Evolutionary conservation across 2,888 invertebrate species (phyloP).

Genomic region (Uloborus plumipes): DNA sequence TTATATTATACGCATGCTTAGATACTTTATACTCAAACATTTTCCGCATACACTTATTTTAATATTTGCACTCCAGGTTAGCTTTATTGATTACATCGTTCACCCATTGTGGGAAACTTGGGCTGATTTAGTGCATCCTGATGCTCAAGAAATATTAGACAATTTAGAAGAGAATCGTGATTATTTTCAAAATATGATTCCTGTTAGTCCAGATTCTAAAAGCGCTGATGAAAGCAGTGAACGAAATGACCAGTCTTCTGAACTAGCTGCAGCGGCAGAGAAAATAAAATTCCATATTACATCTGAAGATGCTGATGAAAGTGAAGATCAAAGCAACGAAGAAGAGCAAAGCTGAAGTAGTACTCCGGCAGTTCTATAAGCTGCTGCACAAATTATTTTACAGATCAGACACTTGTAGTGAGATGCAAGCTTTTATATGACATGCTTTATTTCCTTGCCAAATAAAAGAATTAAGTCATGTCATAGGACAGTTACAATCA

Average conservation of each 20-base stretch:
- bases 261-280: slow-evolving; percentile 63
- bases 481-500: not conserved
- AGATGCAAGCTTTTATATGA: slow-evolving; percentile 7
- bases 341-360: slow-evolving; percentile 23
- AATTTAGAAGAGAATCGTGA: slow-evolving; percentile 98
- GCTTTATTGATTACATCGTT: slow-evolving; percentile 88
- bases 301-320: slow-evolving; percentile 83
- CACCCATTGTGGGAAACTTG: slow-evolving; percentile 99
- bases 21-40: not conserved
- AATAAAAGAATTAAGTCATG: not conserved
- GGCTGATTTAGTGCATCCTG: slow-evolving; percentile 99
- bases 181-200: slow-evolving; percentile 94
- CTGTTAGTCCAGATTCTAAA: slow-evolving; percentile 81
- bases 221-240: slow-evolving; percentile 74
- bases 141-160: slow-evolving; percentile 97
- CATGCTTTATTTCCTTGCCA: slow-evolving; percentile 13
- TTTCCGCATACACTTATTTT: not conserved
- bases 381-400: slow-evolving; percentile 23
- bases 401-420: slow-evolving; percentile 6
- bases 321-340: slow-evolving; percentile 31
- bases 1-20: not conserved
- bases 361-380: slow-evolving; percentile 15
- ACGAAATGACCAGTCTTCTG: slow-evolving; percentile 66
- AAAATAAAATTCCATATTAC: slow-evolving; percentile 77
- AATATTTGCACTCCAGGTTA: slow-evolving; percentile 54